Conservation (phyloP, 1,140 invertebrate species). For the Macrosteles quadrilineatus region DNA sequence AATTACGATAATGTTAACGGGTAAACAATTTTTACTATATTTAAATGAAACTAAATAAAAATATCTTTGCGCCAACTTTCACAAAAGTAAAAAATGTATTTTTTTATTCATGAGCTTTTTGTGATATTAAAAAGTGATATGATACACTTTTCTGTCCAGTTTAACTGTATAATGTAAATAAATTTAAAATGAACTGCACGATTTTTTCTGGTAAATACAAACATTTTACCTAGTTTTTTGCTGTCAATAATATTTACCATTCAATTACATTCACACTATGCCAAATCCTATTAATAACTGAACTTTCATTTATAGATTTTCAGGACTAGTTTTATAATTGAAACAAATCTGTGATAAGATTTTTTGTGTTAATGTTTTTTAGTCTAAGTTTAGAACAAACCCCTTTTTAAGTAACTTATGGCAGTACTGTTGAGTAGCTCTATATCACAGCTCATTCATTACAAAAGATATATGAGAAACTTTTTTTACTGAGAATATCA, state of each 20-base stretch:
- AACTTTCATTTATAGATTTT: not conserved
- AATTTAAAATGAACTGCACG: not conserved
- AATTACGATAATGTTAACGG: too few relatives aligned
- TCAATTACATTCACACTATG: not conserved
- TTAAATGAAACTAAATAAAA: too few relatives aligned
- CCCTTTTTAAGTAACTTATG: not conserved
- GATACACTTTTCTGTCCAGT: not conserved
- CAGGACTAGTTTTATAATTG: not conserved
- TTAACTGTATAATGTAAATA: not conserved
- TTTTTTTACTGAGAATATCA: not conserved
- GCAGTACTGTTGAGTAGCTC: not conserved
- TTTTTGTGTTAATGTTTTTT: not conserved
- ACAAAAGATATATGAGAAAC: not conserved
- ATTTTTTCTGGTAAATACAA: not conserved
- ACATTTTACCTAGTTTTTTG: not conserved
- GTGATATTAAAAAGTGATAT: too few relatives aligned
- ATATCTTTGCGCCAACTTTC: too few relatives aligned
- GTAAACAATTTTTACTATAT: too few relatives aligned
- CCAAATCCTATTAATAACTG: not conserved
- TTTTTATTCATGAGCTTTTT: too few relatives aligned
- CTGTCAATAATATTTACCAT: not conserved
- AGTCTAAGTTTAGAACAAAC: not conserved
- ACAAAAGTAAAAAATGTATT: too few relatives aligned
- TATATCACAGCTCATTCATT: not conserved
- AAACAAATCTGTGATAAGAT: not conserved